Evolutionary conservation across 2,888 invertebrate genomes (phyloP).

Genomic region (Petrolisthes manimaculis): DNA sequence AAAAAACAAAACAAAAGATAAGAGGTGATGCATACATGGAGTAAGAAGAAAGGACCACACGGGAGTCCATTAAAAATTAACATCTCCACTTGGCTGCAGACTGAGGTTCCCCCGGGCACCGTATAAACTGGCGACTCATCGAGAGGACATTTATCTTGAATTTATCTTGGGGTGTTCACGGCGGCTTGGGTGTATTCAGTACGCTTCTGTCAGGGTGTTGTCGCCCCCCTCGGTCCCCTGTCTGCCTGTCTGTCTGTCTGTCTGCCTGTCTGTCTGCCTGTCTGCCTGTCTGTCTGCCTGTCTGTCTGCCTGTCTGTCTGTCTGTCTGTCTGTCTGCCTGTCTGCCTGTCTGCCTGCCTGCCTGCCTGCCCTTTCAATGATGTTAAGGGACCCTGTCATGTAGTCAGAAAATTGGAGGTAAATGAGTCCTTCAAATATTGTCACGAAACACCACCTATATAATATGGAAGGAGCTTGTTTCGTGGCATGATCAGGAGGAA

Average conservation of each 20-base stretch:
- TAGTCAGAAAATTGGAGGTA: no score
- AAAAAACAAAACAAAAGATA: neutral
- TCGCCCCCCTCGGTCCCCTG: neutral
- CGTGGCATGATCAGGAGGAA: no score
- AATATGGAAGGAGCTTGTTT: no score
- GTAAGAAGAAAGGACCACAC: neutral
- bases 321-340: neutral
- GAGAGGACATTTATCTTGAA: slow-evolving; percentile 53
- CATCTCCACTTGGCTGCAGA: slow-evolving; percentile 19
- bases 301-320: neutral
- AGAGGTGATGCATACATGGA: neutral
- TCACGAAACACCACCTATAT: no score
- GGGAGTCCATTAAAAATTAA: slow-evolving; percentile 41
- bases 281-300: no score
- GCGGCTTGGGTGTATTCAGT: slow-evolving; percentile 28
- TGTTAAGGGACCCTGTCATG: no score
- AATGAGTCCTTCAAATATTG: no score
- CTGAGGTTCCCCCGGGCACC: slow-evolving; percentile 21
- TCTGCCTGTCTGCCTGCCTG: no score
- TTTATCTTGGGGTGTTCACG: slow-evolving; percentile 42
- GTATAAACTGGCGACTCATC: slow-evolving; percentile 47
- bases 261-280: neutral
- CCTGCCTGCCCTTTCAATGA: no score
- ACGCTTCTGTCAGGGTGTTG: slow-evolving; percentile 7
- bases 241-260: no score